Base-by-base conservation (phyloP, 2,888 invertebrate species). In the Caenorhabditis angaria region DNA sequence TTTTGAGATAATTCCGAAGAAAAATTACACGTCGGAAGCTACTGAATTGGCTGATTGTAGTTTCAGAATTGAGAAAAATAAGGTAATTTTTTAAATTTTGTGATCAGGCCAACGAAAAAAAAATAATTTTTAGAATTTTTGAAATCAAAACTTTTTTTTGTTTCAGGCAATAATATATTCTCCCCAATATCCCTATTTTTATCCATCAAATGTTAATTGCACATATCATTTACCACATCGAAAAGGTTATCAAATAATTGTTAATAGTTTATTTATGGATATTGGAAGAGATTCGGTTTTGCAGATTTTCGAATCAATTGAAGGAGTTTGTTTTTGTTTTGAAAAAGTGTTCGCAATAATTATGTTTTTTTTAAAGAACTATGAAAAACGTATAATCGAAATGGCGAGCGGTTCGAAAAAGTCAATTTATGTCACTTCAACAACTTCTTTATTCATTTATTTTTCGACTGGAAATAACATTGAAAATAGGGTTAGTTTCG, bases 111-210 rank as follows among this genome's bases (percentile, higher is more conserved):
- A n/a, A n/a, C n/a, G n/a, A n/a, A n/a, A n/a, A n/a, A n/a, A n/a
- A n/a, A n/a, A n/a, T n/a, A n/a, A n/a, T n/a, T n/a, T 27, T 25
- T 25, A 28, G 57, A 56, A n/a, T 25, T 22, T 25, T 25, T 8
- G 14, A 25, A 25, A 18, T 25, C 57, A 56, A 56, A 56, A 56
- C 10, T 56, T 18, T 25, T n/a, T n/a, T n/a, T n/a, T n/a, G n/a
- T n/a, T n/a, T n/a, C 18, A 41, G 41, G 41, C 41, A 4, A 50
- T 41, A 20, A 25, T 47, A 10, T 32, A 53, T 32, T 61, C 41
- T 18, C 77, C 78, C 3, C 65, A 70, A 8, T 78, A 76, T 50
- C 80, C 80, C 1, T 80, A 80, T 55, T 76, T 69, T 53, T 76
- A 76, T 48, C 80, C 78, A 5, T 73, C 78, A 0, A 67, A 65